A percentile compares a stretch with the other conserved stretches of the same genome.
phyloP scores from a whole-genome alignment of 2,888 invertebrate genomes.

The Lithophane socia region DNA sequence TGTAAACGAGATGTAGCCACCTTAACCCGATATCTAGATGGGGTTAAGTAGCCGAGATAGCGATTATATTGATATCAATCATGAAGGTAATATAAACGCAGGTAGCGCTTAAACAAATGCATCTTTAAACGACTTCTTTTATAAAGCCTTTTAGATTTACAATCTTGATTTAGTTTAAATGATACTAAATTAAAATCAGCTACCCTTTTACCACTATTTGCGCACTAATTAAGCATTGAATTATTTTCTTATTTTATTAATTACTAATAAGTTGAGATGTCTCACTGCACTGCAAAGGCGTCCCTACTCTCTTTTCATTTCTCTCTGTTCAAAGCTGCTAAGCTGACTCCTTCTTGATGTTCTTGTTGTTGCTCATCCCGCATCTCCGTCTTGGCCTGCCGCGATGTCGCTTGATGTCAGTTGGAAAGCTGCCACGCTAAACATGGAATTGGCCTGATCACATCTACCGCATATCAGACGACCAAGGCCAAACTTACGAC shows the following conservation, averaged over 20 bases:
- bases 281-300: too few relatives aligned
- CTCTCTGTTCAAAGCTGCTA: too few relatives aligned
- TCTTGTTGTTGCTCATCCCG: too few relatives aligned
- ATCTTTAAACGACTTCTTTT: conserved; percentile 27
- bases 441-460: too few relatives aligned
- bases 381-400: too few relatives aligned
- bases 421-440: too few relatives aligned
- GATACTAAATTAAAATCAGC: neutral
- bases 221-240: neutral
- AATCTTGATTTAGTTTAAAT: conserved; percentile 16
- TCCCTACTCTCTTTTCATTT: too few relatives aligned
- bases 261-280: too few relatives aligned
- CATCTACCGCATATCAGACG: too few relatives aligned
- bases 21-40: conserved; percentile 59
- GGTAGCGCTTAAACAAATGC: conserved; percentile 54
- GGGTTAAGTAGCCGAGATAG: conserved; percentile 53
- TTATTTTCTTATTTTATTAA: neutral
- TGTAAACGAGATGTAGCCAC: conserved; percentile 61
- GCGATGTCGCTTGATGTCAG: too few relatives aligned
- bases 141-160: conserved; percentile 19
- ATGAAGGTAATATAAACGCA: conserved; percentile 51
- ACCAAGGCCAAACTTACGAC: too few relatives aligned
- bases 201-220: neutral
- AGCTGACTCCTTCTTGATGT: too few relatives aligned
- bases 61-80: conserved; percentile 57